A percentile compares a stretch with the other conserved stretches of the same genome.
Conservation (phyloP, 2,888 invertebrate genomes). For the Acheta domesticus region DNA sequence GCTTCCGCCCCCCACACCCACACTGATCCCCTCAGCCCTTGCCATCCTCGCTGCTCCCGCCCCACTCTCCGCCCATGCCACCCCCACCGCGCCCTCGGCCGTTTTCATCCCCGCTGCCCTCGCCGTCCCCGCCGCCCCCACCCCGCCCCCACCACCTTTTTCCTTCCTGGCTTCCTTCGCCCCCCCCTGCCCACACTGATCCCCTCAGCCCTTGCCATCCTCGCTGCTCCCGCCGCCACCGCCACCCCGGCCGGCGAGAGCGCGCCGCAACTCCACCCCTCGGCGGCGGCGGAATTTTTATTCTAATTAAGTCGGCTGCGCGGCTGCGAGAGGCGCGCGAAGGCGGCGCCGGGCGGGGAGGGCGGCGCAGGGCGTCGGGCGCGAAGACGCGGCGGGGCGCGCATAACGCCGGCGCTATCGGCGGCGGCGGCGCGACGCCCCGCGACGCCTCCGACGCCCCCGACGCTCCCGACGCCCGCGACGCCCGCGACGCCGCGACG, state of each 20-base stretch:
- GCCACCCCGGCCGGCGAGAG: neutral
- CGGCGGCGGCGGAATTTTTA: neutral
- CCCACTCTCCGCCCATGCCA: too few species aligned
- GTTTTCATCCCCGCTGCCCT: neutral
- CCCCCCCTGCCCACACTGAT: too few species aligned
- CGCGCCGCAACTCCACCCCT: neutral
- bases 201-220: too few species aligned
- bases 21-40: too few species aligned
- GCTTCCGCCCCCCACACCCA: too few species aligned
- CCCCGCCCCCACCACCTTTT: too few species aligned
- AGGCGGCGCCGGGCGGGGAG: neutral
- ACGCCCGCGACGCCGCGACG: neutral
- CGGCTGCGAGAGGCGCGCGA: neutral
- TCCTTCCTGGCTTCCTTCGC: too few species aligned
- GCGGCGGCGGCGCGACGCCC: neutral
- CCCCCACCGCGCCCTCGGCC: neutral
- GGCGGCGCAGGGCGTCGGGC: neutral
- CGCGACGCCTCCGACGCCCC: neutral
- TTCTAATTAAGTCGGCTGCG: constrained; percentile 18
- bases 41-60: too few species aligned
- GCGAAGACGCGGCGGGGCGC: neutral
- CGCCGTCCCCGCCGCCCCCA: neutral
- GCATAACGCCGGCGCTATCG: constrained; percentile 4
- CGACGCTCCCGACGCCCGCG: neutral
- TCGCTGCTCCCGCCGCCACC: too few species aligned